A percentile compares a stretch with the other conserved stretches of the same genome.
These are phyloP conservation scores for Oscheius sp. DNA, from an alignment of 2,888 invertebrate genomes.

Conservation along the genomic window DNA sequence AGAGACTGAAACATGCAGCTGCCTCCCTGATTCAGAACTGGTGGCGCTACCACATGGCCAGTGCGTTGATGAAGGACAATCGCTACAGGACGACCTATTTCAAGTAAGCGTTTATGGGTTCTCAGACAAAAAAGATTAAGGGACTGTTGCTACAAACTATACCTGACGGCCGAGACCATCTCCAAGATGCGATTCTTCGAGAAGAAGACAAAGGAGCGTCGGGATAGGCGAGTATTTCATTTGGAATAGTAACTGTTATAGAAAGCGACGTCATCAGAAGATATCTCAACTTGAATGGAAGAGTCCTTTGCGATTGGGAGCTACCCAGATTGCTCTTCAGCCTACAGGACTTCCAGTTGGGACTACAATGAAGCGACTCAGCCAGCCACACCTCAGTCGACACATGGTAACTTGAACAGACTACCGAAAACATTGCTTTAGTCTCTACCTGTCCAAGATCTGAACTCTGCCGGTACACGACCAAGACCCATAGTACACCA, in stretches of 20 bases:
- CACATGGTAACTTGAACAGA: not conserved
- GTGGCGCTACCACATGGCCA: conserved; percentile 45
- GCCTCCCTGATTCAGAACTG: conserved; percentile 66
- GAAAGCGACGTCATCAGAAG: conserved; percentile 13
- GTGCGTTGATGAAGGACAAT: conserved; percentile 32
- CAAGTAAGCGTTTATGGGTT: conserved; percentile 11
- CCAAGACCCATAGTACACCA: not conserved
- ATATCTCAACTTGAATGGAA: conserved; percentile 13
- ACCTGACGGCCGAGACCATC: conserved; percentile 61
- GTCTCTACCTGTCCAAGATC: conserved; percentile 17
- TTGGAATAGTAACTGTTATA: not conserved
- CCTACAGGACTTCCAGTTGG: conserved; percentile 1
- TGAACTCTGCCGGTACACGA: not conserved
- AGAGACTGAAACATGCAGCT: conserved; percentile 57
- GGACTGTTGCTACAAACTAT: conserved; percentile 60
- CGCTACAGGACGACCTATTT: conserved; percentile 19
- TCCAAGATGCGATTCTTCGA: conserved; percentile 52
- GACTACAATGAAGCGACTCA: not conserved
- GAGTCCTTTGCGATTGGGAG: conserved; percentile 13
- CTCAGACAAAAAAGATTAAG: conserved; percentile 35
- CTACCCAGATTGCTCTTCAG: conserved; percentile 18
- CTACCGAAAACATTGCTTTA: not conserved
- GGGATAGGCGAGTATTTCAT: conserved; percentile 40
- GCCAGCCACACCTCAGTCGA: not conserved
- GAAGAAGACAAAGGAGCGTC: conserved; percentile 50